These are phyloP conservation scores for Echeneis naucrates DNA, from an alignment of 2,797 vertebrate species.

Conservation along the genomic window DNA sequence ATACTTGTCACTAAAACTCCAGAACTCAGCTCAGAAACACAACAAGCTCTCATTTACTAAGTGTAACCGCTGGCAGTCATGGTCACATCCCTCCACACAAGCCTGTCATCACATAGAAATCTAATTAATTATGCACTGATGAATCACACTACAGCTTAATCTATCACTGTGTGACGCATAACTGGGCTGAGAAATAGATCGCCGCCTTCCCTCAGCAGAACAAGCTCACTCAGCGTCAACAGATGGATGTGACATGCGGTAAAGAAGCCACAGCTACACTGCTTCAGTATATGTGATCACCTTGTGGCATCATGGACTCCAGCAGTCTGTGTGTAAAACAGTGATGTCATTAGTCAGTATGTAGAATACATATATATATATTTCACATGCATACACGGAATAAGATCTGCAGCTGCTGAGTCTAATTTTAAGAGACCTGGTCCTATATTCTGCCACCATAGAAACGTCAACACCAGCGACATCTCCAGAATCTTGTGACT, in stretches of 20 bases:
- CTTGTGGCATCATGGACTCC: not conserved
- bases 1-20: not conserved
- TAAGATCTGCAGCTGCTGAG: constrained; percentile 30
- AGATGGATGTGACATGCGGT: constrained; percentile 1
- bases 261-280: not conserved
- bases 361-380: not conserved
- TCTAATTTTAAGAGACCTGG: constrained; percentile 19
- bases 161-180: constrained; percentile 22
- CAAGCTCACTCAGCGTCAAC: not conserved
- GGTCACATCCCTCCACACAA: constrained; percentile 1
- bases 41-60: not conserved
- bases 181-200: constrained; percentile 7
- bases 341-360: constrained; percentile 17
- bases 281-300: not conserved
- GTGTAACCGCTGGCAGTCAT: not conserved
- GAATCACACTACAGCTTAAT: constrained; percentile 39
- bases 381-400: not conserved
- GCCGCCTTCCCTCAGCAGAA: not conserved
- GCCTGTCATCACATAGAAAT: constrained; percentile 30
- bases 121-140: constrained; percentile 40
- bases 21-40: not conserved
- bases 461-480: constrained; percentile 10
- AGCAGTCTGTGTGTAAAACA: not conserved
- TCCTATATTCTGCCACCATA: constrained; percentile 11
- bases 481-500: not conserved